Base-by-base conservation (phyloP, 2,113 vertebrate genomes). In the Thryonomys swinderianus region DNA sequence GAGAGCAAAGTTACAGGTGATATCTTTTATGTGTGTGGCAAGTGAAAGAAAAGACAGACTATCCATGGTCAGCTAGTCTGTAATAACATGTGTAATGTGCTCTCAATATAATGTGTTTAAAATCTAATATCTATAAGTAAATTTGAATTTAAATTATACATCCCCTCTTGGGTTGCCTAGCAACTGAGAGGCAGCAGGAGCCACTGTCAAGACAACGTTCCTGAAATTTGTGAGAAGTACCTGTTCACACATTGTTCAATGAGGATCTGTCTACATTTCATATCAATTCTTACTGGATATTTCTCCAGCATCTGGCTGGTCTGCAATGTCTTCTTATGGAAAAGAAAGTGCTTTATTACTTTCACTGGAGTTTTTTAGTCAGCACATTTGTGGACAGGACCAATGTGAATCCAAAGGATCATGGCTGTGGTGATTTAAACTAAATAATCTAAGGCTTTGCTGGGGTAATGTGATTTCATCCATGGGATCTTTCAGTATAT, bases 161-260 rank as follows among this genome's bases (percentile, higher is more conserved):
- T 23, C 59, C 27, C 23, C 53, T 92, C 76, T 93, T 67, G 55
- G 42, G 96, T 97, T 96, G 95, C 97, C 83, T 97, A 96, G 96
- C 94, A 97, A 97, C 94, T 59, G 34, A 84, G 66, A 94, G 55
- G 71, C 17, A 74, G 51, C 64, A 59, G 21, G 80, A 96, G 82
- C 80, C 62, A 96, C 64, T 90, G 76, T 93, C 88, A 97, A 96
- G 83, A 95, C 74, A 93, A 55, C 30, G 20, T 76, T 92, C 69
- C 93, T 85, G 34, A 96, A 94, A 95, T 96, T 86, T 71, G 62
- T 96, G 34, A 96, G 90, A 94, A 69, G 45, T 78, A 85, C 96
- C 81, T 71, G 45, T 80, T 96, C 95, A 73, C 14, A 94, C 92
- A 85, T 83, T 95, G 64, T 95, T 73, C 88, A 90, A 37, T 93